Conservation (phyloP, 2,113 vertebrate species). For the Crocuta crocuta region DNA sequence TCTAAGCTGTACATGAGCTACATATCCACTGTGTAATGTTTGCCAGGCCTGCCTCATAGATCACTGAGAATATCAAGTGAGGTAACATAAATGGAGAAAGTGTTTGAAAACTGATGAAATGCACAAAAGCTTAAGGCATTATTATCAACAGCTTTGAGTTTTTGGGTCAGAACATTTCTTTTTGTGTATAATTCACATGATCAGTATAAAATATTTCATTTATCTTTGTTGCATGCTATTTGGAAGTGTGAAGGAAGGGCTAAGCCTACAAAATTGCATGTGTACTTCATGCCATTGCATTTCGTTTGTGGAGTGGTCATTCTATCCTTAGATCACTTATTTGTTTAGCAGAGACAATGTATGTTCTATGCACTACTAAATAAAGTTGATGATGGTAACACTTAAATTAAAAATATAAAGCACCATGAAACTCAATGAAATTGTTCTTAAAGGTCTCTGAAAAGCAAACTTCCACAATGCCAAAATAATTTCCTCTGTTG, state of each 20-base stretch:
- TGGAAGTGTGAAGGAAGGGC: neutral
- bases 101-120: neutral
- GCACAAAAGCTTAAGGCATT: neutral
- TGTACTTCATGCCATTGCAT: neutral
- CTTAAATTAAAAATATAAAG: conserved; percentile 48
- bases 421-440: conserved; percentile 20
- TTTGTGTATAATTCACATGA: neutral
- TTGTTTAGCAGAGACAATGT: conserved; percentile 21
- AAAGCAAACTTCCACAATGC: conserved; percentile 22
- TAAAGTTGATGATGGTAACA: conserved; percentile 15
- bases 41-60: neutral
- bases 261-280: neutral
- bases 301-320: neutral
- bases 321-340: neutral
- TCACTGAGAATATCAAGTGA: neutral
- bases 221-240: neutral
- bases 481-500: conserved; percentile 36
- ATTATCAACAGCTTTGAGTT: neutral
- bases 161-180: neutral
- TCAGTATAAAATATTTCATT: neutral
- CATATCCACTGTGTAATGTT: neutral
- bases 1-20: neutral
- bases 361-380: neutral
- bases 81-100: neutral
- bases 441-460: conserved; percentile 20